phyloP scores from a whole-genome alignment of 2,888 invertebrate genomes.

The Theodoxus fluviatilis region DNA sequence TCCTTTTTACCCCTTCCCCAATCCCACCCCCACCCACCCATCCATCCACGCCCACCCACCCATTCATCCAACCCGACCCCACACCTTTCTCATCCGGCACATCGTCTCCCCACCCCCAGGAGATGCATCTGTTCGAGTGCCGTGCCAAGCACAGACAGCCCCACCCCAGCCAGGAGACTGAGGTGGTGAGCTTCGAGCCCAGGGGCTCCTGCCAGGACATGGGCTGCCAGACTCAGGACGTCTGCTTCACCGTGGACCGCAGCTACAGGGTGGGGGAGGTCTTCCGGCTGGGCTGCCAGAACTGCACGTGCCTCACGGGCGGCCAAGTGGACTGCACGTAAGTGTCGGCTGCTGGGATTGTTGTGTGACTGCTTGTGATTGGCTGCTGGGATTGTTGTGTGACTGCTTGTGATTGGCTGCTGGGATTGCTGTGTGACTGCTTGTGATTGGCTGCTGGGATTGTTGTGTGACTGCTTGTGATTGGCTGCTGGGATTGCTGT shows the following conservation, averaged over 20 bases:
- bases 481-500: no score
- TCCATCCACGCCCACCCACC: background rate
- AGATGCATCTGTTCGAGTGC: no score
- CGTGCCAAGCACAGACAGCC: no score
- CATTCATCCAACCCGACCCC: conserved; percentile 11
- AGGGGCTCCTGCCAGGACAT: conserved; percentile 50
- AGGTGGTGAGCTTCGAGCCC: conserved; percentile 48
- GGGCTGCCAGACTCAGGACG: conserved; percentile 39
- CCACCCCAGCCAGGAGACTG: conserved; percentile 34
- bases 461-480: no score
- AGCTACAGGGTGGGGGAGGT: conserved; percentile 42
- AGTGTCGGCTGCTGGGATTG: conserved; percentile 19
- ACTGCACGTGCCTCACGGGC: conserved; percentile 48
- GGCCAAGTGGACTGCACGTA: conserved; percentile 53
- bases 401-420: background rate
- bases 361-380: background rate
- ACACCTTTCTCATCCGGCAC: no score
- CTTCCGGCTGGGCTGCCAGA: conserved; percentile 49
- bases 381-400: background rate
- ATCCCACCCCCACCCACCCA: background rate
- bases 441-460: no score
- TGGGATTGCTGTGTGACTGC: no score
- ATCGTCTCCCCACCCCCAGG: no score
- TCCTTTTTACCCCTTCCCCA: background rate
- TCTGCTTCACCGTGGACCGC: conserved; percentile 45